A percentile compares a stretch with the other conserved stretches of the same genome.
These are phyloP conservation scores for Pseudonaja textilis DNA, from an alignment of 2,113 vertebrate species.

Conservation along the genomic window DNA sequence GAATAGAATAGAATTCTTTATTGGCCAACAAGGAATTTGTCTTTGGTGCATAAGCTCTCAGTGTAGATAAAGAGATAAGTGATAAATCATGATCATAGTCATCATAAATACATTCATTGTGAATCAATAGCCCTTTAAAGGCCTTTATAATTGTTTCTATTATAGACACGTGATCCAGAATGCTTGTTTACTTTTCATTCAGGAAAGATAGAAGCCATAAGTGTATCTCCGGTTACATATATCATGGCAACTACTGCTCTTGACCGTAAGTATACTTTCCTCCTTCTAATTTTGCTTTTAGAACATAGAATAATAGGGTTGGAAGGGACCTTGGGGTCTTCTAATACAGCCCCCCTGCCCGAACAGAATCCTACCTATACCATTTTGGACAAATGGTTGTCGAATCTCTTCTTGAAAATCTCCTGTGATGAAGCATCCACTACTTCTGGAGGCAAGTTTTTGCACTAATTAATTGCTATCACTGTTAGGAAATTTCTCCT, in stretches of 20 bases:
- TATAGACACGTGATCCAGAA: constrained; percentile 83
- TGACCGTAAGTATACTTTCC: constrained; percentile 76
- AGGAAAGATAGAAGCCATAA: constrained; percentile 78
- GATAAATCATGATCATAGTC: no score
- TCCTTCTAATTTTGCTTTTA: background rate
- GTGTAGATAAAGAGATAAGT: no score
- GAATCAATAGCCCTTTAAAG: background rate
- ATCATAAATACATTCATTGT: no score
- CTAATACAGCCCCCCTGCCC: background rate
- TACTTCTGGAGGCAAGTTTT: background rate
- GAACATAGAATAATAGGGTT: background rate
- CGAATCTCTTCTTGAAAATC: background rate
- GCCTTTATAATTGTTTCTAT: constrained; percentile 35
- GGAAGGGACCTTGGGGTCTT: background rate
- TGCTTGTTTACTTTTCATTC: constrained; percentile 85
- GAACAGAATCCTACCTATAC: background rate
- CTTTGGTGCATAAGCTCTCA: no score
- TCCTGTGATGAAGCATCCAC: background rate
- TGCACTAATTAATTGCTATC: background rate
- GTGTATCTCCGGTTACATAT: constrained; percentile 80
- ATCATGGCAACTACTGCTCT: constrained; percentile 86
- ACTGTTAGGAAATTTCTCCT: background rate
- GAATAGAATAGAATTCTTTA: no score
- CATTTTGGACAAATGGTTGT: background rate
- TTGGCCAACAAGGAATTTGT: no score